Base-by-base conservation (phyloP, 2,797 vertebrate genomes). In the Remorina albescens region DNA sequence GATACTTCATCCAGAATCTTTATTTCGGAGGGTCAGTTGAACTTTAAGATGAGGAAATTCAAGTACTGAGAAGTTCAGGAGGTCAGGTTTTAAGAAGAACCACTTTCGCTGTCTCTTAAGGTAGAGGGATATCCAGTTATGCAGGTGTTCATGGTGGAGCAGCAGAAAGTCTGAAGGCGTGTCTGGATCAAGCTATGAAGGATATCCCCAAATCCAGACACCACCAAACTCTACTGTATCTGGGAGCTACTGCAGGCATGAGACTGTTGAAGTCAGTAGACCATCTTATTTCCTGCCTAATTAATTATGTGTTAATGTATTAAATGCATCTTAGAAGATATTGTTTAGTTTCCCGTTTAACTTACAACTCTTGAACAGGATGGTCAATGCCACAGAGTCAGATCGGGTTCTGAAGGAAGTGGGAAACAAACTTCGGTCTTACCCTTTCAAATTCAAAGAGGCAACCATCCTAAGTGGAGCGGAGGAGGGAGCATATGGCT, bases 181-280 rank as follows among this genome's bases (percentile, higher is more conserved):
- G 96, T 54, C 84, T 97, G 83, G 76, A 95, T 0, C 62, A 89
- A 57, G 94, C 94, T 7, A 54, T 93, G 83, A 61, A 10, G 18
- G 69, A 82, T 12, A 83, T 97, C 71, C 95, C 96, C 2, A 75
- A 80, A 64, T 50, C 65, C 8, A 91, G 88, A 55, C 95, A 95
- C 41, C 82, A 44, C 4, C 86, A 93, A 68, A 91, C 92, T 2
- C 92, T 95, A 1, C 85, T 88, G 5, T 95, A 95, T 42, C 90
- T 97, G 0, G 96, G 96, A 70, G 96, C 96, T 1, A 97, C 96
- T 0, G 96, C 96, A 6, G 96, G 96, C 51, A 96, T 86, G 89
- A 86, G 89, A 37, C 83, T 91, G 3, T 46, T 91, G 66, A 61
- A 63, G 89, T 91, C 13, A 70, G 87, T 85, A n/a, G 1, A 3